phyloP scores from a whole-genome alignment of 2,113 vertebrate species.

The Menidia beryllina region DNA sequence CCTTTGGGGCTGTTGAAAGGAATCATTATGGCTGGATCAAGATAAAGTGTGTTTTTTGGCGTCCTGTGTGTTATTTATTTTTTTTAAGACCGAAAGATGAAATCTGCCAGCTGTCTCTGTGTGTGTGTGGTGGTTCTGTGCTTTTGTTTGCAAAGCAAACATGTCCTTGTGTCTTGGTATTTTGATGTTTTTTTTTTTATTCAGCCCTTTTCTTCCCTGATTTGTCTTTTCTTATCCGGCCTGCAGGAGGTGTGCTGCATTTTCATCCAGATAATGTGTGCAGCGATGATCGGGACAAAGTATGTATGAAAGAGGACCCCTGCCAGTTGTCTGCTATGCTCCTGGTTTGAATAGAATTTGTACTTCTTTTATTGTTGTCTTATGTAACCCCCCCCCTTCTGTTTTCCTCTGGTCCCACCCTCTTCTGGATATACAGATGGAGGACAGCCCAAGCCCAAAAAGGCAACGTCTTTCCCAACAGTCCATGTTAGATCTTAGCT shows the following conservation, averaged over 20 bases:
- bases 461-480: conserved; percentile 94
- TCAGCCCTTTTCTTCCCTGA: background rate
- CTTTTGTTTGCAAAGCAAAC: conserved; percentile 34
- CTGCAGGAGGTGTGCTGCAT: conserved; percentile 76
- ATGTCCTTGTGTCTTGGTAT: conserved; percentile 59
- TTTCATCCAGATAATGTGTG: conserved; percentile 79
- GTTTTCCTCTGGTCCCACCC: background rate
- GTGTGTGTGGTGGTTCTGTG: conserved; percentile 31
- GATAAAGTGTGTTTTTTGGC: conserved; percentile 1
- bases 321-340: conserved; percentile 38
- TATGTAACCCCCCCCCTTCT: conserved; percentile 23
- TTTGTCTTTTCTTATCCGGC: conserved; percentile 26
- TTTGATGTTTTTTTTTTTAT: conserved; percentile 43
- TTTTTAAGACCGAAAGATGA: conserved; percentile 23
- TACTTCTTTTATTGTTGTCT: conserved; percentile 23
- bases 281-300: conserved; percentile 79
- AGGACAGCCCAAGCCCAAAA: conserved; percentile 97
- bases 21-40: conserved; percentile 16
- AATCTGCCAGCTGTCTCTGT: conserved; percentile 30
- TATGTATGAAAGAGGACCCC: conserved; percentile 63
- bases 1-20: conserved; percentile 14
- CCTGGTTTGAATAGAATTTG: conserved; percentile 54
- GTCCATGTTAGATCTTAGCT: conserved; percentile 91
- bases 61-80: background rate
- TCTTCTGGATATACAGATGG: conserved; percentile 82